Evolutionary conservation across 2,797 vertebrate genomes (phyloP), one percentile per base, ranked within the genome.

Genomic region (Hybognathus amarus): DNA sequence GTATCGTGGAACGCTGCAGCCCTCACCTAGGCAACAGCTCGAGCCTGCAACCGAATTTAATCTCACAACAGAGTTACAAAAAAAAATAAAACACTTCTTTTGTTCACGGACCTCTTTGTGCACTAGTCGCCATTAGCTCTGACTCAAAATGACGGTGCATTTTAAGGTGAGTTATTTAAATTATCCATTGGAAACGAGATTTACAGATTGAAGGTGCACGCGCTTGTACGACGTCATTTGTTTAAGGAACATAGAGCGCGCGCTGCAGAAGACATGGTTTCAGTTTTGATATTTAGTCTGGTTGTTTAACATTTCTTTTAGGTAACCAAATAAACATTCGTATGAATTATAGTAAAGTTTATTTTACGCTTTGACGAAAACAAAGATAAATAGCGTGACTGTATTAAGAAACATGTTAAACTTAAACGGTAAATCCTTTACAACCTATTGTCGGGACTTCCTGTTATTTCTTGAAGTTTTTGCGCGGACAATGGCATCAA

Each of bases 121-220:
- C 40, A 56, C 50, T 24, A 27, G n/a, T 4, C 52, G 47, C 33
- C 4, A 3, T 30, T 73, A 3, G 3, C 63, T 67, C 17, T 68
- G 7, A 38, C 9, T 38, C 45, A 88, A 40, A 87, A 96, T 96
- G 95, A 91, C 94, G 40, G 92, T 94, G 77, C 91, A 89, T 59
- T 95, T 95, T 91, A 94, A 94, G 95, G 95, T 96, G 92, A 91
- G 78, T 11, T n/a, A 61, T 30, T 64, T 12, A 18, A 74, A 30
- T 56, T 15, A 59, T 15, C 22, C 52, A 68, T 6, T 24, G n/a
- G 24, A 69, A 27, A 6, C 54, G 42, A 42, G 3, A 4, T 17
- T 4, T 47, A 7, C 59, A 64, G 50, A 76, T 68, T 42, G 42
- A 74, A 33, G 36, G 86, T 79, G 59, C 85, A 79, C 77, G 70